Evolutionary conservation across 2,797 vertebrate genomes (phyloP).

Genomic region (Thamnophis elegans): DNA sequence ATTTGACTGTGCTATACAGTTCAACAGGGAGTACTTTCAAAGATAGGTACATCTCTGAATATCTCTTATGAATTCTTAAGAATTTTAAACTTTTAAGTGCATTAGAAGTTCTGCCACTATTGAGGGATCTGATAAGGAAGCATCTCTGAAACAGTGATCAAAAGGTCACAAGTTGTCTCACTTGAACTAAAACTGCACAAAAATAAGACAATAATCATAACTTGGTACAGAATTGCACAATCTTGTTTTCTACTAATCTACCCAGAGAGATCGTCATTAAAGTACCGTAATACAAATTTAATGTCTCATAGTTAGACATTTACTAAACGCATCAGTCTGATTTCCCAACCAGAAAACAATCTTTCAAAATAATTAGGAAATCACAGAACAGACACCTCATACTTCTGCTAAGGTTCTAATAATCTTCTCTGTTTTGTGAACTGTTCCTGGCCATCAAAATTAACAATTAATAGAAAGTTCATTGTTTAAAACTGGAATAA

Average conservation of each 20-base stretch:
- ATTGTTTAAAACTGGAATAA: conserved; percentile 38
- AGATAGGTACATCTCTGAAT: background rate
- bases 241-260: background rate
- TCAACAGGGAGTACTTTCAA: background rate
- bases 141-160: background rate
- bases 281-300: conserved; percentile 2
- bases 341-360: background rate
- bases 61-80: background rate
- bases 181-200: background rate
- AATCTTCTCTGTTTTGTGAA: conserved; percentile 17
- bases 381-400: background rate
- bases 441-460: conserved; percentile 28
- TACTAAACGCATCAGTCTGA: background rate
- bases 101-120: background rate
- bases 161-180: background rate
- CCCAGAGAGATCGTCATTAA: background rate
- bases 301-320: background rate
- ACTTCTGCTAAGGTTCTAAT: background rate
- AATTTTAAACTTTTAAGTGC: background rate
- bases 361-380: background rate
- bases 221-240: background rate
- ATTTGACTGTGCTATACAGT: background rate
- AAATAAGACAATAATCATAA: background rate
- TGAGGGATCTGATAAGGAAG: background rate
- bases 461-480: conserved; percentile 47